Evolutionary conservation across 1,140 invertebrate genomes (phyloP).

Genomic region (Brachionus sp.): DNA sequence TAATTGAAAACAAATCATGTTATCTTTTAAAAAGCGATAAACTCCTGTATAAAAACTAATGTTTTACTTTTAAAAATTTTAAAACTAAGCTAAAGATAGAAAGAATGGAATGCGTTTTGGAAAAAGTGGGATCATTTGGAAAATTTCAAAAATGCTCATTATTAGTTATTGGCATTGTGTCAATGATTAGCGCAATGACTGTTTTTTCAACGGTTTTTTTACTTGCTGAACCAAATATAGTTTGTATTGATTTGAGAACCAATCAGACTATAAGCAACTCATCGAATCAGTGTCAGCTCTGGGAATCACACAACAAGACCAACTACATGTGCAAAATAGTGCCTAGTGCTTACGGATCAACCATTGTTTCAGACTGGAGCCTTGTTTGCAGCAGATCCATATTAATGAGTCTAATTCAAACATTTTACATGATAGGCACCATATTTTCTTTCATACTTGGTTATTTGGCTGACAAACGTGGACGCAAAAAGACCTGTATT

Average conservation of each 20-base stretch:
- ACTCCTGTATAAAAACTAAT: neutral
- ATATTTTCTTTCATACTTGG: neutral
- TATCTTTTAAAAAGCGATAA: neutral
- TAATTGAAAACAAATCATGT: neutral
- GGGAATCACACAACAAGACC: neutral
- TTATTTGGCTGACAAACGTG: conserved; percentile 1
- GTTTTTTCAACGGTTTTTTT: conserved; percentile 21
- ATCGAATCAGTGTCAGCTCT: neutral
- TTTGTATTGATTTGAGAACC: neutral
- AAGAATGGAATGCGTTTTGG: neutral
- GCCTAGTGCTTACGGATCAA: neutral
- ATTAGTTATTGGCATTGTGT: neutral
- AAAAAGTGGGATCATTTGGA: neutral
- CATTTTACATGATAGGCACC: conserved; percentile 23
- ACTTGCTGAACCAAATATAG: neutral
- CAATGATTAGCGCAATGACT: neutral
- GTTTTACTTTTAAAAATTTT: neutral
- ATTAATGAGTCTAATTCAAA: conserved; percentile 4
- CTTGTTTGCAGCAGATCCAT: neutral
- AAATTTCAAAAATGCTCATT: conserved; percentile 13
- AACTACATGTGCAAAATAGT: neutral
- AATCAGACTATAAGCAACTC: neutral
- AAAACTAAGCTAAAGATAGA: neutral
- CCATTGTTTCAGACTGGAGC: neutral
- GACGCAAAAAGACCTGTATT: neutral